Base-by-base conservation (phyloP, 2,113 vertebrate species). In the rabbit (Oryctolagus cuniculus) region DNA sequence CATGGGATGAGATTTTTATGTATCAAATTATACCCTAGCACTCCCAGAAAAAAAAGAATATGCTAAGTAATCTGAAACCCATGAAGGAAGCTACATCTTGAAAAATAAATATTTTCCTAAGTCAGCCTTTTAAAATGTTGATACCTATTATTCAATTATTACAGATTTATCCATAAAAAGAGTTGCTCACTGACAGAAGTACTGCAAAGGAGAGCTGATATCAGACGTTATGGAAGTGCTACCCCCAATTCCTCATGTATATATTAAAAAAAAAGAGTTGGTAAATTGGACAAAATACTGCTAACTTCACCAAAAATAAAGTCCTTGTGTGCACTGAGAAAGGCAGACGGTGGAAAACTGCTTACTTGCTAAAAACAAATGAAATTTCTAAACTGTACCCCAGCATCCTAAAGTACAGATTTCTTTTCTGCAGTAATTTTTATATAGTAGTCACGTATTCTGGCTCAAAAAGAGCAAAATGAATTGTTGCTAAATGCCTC, bases 361-460 rank as follows among this genome's bases (percentile, higher is more conserved):
- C 79, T 95, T 91, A 89, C 89, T 86, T 87, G 66, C 66, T 89
- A 73, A 93, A 97, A 93, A 91, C 73, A 95, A 95, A 93, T 86
- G 64, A 61, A 91, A 96, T 94, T 84, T 96, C 73, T 73, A 67
- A 91, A 96, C 80, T 22, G 58, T 77, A 67, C 63, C 51, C 79
- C 25, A 11, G 81, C 74, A 80, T 92, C 78, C 70, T 31, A 66
- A 90, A 78, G 58, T 4, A 89, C 21, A 80, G 22, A 80, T 79
- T 89, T 73, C 38, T 73, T 72, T 85, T 58, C 66, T 16, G 53
- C 1, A 0, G 12, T 66, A 21, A 38, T 95, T 75, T 70, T 24
- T 75, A 34, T 36, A 82, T 17, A 95, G 67, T 10, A 44, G 29
- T 58, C 7, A 89, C 0, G 1, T 64, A 44, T 34, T 24, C 34